Percentiles rank a stretch among this genome's conserved stretches.
phyloP scores from a whole-genome alignment of 2,797 vertebrate species.

The Pelochelys cantorii region DNA sequence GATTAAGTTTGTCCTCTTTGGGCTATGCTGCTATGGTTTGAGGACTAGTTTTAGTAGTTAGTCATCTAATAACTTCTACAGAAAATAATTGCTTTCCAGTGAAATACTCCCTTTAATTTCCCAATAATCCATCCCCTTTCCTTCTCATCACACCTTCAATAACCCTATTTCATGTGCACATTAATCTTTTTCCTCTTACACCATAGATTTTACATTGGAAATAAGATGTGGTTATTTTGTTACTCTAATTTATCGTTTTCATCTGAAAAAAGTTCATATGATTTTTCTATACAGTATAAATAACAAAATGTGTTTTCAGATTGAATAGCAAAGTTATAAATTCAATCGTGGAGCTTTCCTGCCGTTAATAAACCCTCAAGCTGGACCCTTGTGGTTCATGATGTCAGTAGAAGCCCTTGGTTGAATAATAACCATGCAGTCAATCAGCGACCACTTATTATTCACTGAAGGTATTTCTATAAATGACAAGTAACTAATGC shows the following conservation, averaged over 20 bases:
- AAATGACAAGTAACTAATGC: slow-evolving; percentile 69
- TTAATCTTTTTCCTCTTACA: slow-evolving; percentile 69
- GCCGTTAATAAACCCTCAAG: slow-evolving; percentile 67
- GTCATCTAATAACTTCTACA: slow-evolving; percentile 75
- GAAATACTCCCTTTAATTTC: slow-evolving; percentile 77
- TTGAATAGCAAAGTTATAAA: slow-evolving; percentile 69
- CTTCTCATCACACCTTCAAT: slow-evolving; percentile 67
- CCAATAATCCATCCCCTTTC: slow-evolving; percentile 45
- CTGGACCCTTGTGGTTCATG: slow-evolving; percentile 27
- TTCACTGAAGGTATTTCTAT: slow-evolving; percentile 58
- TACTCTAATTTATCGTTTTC: slow-evolving; percentile 74
- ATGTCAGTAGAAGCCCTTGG: slow-evolving; percentile 48
- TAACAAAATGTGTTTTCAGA: slow-evolving; percentile 66
- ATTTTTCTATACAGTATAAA: slow-evolving; percentile 71
- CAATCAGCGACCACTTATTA: slow-evolving; percentile 55
- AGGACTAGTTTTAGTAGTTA: slow-evolving; percentile 61
- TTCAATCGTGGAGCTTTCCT: slow-evolving; percentile 67
- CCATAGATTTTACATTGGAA: slow-evolving; percentile 68
- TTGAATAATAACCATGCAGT: slow-evolving; percentile 68
- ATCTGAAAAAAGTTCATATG: slow-evolving; percentile 58
- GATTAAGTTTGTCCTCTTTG: slow-evolving; percentile 49
- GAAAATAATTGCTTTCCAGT: slow-evolving; percentile 71
- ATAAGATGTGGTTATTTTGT: slow-evolving; percentile 72
- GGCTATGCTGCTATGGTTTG: slow-evolving; percentile 66
- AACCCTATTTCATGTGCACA: slow-evolving; percentile 47